These are phyloP conservation scores for Lacerta agilis DNA, from an alignment of 2,797 vertebrate species.

Conservation along the genomic window DNA sequence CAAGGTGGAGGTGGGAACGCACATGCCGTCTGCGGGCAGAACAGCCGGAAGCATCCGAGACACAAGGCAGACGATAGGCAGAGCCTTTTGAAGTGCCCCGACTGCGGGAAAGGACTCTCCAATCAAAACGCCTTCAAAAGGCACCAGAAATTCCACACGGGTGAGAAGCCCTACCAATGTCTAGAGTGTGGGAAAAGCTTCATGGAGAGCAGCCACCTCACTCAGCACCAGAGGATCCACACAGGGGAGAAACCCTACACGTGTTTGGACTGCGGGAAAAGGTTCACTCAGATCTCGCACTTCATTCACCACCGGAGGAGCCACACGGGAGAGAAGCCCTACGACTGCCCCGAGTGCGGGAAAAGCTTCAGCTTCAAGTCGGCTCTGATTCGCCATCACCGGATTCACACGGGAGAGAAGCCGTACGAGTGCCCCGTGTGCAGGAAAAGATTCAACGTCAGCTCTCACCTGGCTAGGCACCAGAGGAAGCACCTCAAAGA, in stretches of 20 bases:
- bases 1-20: neutral
- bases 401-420: constrained; percentile 70
- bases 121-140: constrained; percentile 64
- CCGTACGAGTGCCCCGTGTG: constrained; percentile 60
- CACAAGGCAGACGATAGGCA: constrained; percentile 49
- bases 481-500: neutral
- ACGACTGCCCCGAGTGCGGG: constrained; percentile 62
- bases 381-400: constrained; percentile 66
- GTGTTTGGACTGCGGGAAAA: constrained; percentile 63
- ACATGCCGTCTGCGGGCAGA: neutral
- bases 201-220: constrained; percentile 65
- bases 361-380: constrained; percentile 68
- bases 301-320: constrained; percentile 68
- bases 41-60: too few species aligned
- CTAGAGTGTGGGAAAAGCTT: constrained; percentile 66
- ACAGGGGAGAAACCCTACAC: constrained; percentile 68
- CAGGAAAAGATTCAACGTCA: constrained; percentile 59
- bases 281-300: constrained; percentile 65
- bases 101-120: constrained; percentile 65
- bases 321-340: constrained; percentile 68
- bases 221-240: constrained; percentile 65
- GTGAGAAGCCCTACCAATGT: constrained; percentile 65
- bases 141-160: constrained; percentile 67
- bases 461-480: neutral
- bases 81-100: constrained; percentile 54